A percentile compares a stretch with the other conserved stretches of the same genome.
Evolutionary conservation across 2,797 vertebrate species (phyloP).

Genomic region (Gymnocypris eckloni): DNA sequence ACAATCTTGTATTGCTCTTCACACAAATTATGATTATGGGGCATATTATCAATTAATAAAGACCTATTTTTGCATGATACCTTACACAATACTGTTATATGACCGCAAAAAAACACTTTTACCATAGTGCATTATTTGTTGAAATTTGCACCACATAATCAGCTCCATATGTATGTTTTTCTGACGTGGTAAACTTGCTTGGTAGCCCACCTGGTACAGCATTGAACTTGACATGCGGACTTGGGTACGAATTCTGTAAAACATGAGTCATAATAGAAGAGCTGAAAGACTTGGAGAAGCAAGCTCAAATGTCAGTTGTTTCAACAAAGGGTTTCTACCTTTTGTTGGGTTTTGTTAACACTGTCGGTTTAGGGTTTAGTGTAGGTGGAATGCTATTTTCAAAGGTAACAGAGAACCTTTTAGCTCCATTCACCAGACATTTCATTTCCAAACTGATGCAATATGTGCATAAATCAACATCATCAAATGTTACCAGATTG

Average conservation of each 20-base stretch:
- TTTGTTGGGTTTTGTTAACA: not conserved
- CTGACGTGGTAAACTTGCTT: not conserved
- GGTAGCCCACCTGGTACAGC: not conserved
- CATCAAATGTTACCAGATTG: not conserved
- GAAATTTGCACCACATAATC: not conserved
- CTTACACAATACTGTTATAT: not conserved
- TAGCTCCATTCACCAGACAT: not conserved
- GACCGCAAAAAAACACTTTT: not conserved
- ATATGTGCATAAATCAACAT: not conserved
- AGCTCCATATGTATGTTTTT: not conserved
- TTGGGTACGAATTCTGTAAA: too few species aligned
- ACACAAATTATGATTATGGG: too few species aligned
- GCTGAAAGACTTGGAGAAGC: not conserved
- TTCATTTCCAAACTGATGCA: not conserved
- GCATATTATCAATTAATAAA: not conserved
- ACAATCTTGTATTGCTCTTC: not conserved
- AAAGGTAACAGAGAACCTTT: not conserved
- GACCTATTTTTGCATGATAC: not conserved
- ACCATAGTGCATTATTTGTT: not conserved
- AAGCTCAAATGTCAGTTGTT: not conserved
- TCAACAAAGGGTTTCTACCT: not conserved
- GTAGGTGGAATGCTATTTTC: not conserved
- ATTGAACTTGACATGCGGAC: not conserved
- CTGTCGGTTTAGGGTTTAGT: not conserved
- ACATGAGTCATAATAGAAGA: not conserved